Evolutionary conservation across 2,113 vertebrate species (phyloP), one percentile per base, ranked within the genome.

Genomic region (Axis porcinus): DNA sequence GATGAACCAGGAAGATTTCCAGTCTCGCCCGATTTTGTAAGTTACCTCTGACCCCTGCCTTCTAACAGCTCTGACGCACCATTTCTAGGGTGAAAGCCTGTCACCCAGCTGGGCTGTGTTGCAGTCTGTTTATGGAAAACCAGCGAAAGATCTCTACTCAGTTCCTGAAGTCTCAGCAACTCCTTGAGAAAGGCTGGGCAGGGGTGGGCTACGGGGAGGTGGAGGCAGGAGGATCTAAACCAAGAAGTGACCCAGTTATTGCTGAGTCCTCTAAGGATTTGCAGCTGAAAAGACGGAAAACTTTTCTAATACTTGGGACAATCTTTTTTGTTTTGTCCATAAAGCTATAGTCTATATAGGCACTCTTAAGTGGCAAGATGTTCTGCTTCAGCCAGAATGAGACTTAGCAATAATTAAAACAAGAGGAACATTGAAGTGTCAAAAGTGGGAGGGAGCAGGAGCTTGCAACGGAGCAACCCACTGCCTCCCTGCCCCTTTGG

Each of bases 1-100:
- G 98, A 99, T 99, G 99, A 99, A 99, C 99, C 99, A 99, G 98
- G 99, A 99, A 97, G 99, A 99, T 98, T 99, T 99, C 98, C 99
- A 99, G 99, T 99, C 99, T 98, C 99, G 99, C 97, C 99, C 99
- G 4, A 99, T 99, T 97, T 97, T 99, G 99, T 99, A 98, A 99
- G 99, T 99, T 23, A 9, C 57, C 55, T 70, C 55, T 98, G 11
- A n/a, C 54, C 89, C 57, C 45, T 64, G 0, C 78, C 27, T 62
- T 47, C 43, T 27, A 4, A 55, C 81, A 52, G 27, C 84, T 86
- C 57, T 50, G 30, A 36, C 6, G 2, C 21, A 7, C 45, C 82
- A 0, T 0, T 85, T 90, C 70, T 58, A 4, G n/a, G 50, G 7
- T 10, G 16, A 50, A n/a, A 4, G 3, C 62, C 11, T 3, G 0